phyloP scores from a whole-genome alignment of 2,888 invertebrate species.

The Clanis bilineata region DNA sequence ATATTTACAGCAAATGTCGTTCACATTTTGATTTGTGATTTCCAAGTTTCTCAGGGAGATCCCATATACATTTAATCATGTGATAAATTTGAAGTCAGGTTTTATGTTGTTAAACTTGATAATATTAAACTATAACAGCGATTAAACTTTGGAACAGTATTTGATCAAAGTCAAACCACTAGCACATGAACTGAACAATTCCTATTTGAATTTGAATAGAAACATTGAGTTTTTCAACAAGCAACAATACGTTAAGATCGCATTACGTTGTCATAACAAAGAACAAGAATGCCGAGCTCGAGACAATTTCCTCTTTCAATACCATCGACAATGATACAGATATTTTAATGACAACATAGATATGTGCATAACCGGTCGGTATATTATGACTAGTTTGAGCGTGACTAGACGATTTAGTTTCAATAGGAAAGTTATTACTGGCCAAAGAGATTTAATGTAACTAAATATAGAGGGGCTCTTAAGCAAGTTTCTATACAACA shows the following conservation, averaged over 20 bases:
- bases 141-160: too few relatives aligned
- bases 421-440: conserved; percentile 78
- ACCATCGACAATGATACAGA: conserved; percentile 24
- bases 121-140: too few relatives aligned
- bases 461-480: too few relatives aligned
- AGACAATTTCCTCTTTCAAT: conserved; percentile 20
- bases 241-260: conserved; percentile 4
- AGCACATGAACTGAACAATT: background rate
- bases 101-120: too few relatives aligned
- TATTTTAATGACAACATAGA: conserved; percentile 40
- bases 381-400: conserved; percentile 47
- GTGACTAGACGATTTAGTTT: conserved; percentile 77
- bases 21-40: too few relatives aligned
- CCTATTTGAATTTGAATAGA: background rate
- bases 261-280: conserved; percentile 16
- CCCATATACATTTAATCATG: too few relatives aligned
- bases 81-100: too few relatives aligned
- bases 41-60: too few relatives aligned
- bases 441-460: too few relatives aligned
- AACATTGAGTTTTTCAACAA: background rate
- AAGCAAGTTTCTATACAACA: too few relatives aligned
- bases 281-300: conserved; percentile 12
- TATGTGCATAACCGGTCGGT: conserved; percentile 34
- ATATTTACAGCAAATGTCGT: too few relatives aligned
- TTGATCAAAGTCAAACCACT: background rate